A percentile compares a stretch with the other conserved stretches of the same genome.
Conservation (phyloP, 2,888 invertebrate species). For the Lymantria monacha region DNA sequence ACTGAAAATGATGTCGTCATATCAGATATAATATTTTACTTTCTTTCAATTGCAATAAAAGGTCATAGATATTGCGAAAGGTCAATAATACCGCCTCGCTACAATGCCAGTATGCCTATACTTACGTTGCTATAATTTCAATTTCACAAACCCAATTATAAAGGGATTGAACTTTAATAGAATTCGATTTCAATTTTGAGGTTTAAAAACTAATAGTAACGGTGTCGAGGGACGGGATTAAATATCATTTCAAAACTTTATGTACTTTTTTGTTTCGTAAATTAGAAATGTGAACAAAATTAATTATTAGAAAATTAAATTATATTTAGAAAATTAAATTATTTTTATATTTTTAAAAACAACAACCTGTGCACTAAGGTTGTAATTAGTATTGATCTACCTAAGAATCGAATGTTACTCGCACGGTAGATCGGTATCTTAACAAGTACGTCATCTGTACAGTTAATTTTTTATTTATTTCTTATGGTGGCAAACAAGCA, state of each 20-base stretch:
- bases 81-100: constrained; percentile 13
- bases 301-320: constrained; percentile 5
- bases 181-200: constrained; percentile 46
- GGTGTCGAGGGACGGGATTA: constrained; percentile 27
- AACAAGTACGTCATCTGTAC: no score
- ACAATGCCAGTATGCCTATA: constrained; percentile 11
- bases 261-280: constrained; percentile 13
- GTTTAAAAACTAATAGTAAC: constrained; percentile 44
- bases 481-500: no score
- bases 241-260: constrained; percentile 26
- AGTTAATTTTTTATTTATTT: no score
- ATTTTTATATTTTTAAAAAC: no score
- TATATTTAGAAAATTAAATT: no score
- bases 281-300: constrained; percentile 14
- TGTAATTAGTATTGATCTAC: no score
- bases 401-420: no score
- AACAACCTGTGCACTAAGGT: no score
- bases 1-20: no score
- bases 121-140: constrained; percentile 22
- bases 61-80: constrained; percentile 11
- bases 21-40: background rate
- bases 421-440: no score
- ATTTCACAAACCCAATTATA: constrained; percentile 40
- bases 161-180: constrained; percentile 36
- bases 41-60: constrained; percentile 10